phyloP scores from a whole-genome alignment of 2,797 vertebrate species.

The Sphenodon punctatus region DNA sequence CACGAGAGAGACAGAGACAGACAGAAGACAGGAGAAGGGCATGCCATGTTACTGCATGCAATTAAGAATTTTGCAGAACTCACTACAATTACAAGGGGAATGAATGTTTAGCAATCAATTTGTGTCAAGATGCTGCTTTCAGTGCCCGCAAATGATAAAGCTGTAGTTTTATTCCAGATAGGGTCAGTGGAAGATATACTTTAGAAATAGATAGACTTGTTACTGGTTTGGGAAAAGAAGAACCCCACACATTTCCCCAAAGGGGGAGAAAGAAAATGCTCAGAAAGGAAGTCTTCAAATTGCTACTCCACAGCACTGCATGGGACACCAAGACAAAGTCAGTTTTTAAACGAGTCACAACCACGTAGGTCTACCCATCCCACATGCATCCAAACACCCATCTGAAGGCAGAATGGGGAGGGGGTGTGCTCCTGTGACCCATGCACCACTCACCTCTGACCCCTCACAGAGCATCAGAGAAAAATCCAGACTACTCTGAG shows the following conservation, averaged over 20 bases:
- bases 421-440: no score
- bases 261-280: not conserved
- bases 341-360: no score
- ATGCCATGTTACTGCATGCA: not conserved
- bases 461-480: no score
- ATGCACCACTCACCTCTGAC: no score
- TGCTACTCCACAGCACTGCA: not conserved
- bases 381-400: no score
- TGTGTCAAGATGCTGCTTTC: conserved; percentile 12
- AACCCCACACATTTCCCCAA: not conserved
- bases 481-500: no score
- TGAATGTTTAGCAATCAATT: not conserved
- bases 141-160: not conserved
- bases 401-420: no score
- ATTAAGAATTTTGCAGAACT: conserved; percentile 28
- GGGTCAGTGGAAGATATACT: not conserved
- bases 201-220: not conserved
- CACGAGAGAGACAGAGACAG: not conserved
- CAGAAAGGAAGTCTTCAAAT: not conserved
- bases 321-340: no score
- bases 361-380: no score
- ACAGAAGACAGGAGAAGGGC: not conserved
- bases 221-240: not conserved
- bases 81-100: conserved; percentile 23
- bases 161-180: not conserved